A percentile compares a stretch with the other conserved stretches of the same genome.
phyloP scores from a whole-genome alignment of 2,888 invertebrate genomes.

The Rapana venosa region DNA sequence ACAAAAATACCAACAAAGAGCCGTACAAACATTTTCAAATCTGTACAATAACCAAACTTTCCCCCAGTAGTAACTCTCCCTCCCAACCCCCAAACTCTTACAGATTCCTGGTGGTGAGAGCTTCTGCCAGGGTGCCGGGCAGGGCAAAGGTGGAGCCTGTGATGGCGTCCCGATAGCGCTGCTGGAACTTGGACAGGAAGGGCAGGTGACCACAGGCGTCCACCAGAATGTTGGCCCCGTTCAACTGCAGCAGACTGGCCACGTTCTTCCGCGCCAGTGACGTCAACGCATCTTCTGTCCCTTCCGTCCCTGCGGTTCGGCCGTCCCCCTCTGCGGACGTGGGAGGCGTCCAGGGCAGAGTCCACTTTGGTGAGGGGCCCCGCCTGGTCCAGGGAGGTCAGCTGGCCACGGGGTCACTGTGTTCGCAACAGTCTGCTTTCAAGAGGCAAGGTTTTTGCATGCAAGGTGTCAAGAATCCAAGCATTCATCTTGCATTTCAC shows the following conservation, averaged over 20 bases:
- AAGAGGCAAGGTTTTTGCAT: too few species aligned
- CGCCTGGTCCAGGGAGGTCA: constrained; percentile 80
- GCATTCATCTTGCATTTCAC: too few species aligned
- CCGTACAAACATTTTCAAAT: too few species aligned
- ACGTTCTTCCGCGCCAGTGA: constrained; percentile 81
- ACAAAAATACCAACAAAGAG: too few species aligned
- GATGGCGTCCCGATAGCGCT: constrained; percentile 83
- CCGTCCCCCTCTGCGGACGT: neutral
- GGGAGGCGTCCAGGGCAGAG: constrained; percentile 16
- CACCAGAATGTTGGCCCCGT: constrained; percentile 88
- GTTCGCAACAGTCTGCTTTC: too few species aligned
- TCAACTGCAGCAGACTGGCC: constrained; percentile 87
- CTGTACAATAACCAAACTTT: neutral
- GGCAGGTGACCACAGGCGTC: constrained; percentile 90
- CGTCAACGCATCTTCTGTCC: constrained; percentile 8
- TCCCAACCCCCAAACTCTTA: constrained; percentile 62
- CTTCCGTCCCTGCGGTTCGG: neutral
- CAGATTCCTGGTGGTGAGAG: constrained; percentile 85
- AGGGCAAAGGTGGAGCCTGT: constrained; percentile 83
- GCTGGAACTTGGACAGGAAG: constrained; percentile 83
- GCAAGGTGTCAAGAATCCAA: too few species aligned
- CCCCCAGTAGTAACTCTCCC: neutral
- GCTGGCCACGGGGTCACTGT: too few species aligned
- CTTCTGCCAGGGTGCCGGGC: constrained; percentile 86
- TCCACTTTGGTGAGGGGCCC: constrained; percentile 27